A percentile compares a stretch with the other conserved stretches of the same genome.
These are phyloP conservation scores for Athripsodes cinereus DNA, from an alignment of 2,888 invertebrate species.

Conservation along the genomic window DNA sequence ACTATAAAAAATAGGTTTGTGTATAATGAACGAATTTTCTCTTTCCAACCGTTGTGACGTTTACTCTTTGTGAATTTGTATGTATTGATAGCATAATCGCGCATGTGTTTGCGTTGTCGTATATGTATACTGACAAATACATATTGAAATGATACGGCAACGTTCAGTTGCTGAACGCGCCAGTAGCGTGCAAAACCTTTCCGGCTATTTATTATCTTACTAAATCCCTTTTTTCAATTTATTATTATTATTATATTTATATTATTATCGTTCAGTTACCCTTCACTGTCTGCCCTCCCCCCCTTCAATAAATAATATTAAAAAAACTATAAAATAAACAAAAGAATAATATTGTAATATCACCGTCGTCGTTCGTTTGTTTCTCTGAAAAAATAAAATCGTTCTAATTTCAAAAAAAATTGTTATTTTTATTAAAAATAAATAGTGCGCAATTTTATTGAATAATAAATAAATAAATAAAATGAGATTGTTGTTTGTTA, in stretches of 20 bases:
- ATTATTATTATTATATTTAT: conserved; percentile 14
- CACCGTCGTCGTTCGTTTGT: background rate
- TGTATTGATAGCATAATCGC: no score
- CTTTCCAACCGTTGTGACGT: no score
- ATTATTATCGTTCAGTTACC: background rate
- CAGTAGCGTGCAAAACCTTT: conserved; percentile 10
- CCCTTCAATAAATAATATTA: background rate
- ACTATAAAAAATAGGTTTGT: no score
- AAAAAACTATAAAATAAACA: background rate
- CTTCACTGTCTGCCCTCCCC: background rate
- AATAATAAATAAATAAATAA: background rate
- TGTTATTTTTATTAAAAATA: background rate
- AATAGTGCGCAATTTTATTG: background rate
- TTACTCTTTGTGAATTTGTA: no score
- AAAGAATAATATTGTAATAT: background rate
- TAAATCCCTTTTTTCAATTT: conserved; percentile 8
- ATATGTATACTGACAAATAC: background rate
- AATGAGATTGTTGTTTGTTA: background rate
- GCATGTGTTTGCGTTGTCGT: background rate
- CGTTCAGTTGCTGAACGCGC: conserved; percentile 7
- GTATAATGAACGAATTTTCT: no score
- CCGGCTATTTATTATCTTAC: conserved; percentile 7
- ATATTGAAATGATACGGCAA: background rate
- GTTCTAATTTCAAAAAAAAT: background rate
- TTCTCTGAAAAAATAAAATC: background rate